phyloP scores from a whole-genome alignment of 2,113 vertebrate genomes.

The Engystomops pustulosus region DNA sequence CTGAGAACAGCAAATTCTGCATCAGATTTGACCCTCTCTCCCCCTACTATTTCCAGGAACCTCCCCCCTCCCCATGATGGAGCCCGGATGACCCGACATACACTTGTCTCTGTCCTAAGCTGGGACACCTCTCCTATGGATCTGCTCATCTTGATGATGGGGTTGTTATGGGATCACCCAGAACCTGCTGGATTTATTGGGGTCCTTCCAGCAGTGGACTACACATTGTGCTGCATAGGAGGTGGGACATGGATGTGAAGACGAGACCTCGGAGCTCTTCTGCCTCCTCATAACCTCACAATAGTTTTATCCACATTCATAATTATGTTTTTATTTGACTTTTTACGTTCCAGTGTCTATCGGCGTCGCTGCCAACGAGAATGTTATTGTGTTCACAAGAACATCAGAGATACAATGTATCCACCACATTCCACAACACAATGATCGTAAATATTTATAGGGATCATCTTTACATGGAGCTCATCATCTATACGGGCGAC shows the following conservation, averaged over 20 bases:
- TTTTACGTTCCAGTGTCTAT: neutral
- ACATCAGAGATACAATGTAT: neutral
- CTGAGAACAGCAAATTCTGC: too few species aligned
- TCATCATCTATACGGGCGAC: neutral
- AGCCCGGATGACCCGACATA: too few species aligned
- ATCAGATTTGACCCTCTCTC: too few species aligned
- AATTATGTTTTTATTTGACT: neutral
- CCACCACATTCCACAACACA: neutral
- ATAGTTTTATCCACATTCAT: constrained; percentile 11
- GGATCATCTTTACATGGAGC: neutral
- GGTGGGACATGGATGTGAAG: neutral
- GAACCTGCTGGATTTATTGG: too few species aligned
- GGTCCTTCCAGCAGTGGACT: too few species aligned
- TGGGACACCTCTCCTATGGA: too few species aligned
- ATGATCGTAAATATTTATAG: neutral
- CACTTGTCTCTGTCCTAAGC: too few species aligned
- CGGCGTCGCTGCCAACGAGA: neutral
- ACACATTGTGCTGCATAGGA: neutral
- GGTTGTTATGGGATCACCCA: too few species aligned
- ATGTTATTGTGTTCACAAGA: neutral
- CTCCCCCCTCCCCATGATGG: too few species aligned
- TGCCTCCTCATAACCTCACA: neutral
- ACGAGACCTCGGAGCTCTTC: neutral
- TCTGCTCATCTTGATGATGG: too few species aligned
- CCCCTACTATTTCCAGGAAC: too few species aligned